A percentile compares a stretch with the other conserved stretches of the same genome.
These are phyloP conservation scores for Mixornis gularis DNA, from an alignment of 2,113 vertebrate species.

Conservation along the genomic window DNA sequence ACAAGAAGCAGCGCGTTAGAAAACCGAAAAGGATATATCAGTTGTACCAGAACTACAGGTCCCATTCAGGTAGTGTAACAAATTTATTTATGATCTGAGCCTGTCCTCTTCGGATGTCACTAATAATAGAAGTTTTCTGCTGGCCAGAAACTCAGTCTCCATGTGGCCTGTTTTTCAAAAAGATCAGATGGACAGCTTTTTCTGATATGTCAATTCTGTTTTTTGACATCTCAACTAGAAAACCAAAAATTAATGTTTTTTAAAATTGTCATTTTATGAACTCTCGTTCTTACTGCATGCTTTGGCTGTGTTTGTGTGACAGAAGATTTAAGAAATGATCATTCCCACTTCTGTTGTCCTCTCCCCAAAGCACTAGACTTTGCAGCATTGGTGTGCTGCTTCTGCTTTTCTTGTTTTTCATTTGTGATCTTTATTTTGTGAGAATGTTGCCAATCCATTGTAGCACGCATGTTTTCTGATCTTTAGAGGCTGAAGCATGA, in stretches of 20 bases:
- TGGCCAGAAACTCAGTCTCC: neutral
- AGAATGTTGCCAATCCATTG: neutral
- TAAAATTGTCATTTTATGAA: neutral
- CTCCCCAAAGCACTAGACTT: neutral
- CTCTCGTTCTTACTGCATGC: neutral
- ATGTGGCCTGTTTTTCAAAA: neutral
- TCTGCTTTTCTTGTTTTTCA: neutral
- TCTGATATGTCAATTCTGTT: neutral
- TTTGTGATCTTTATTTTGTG: neutral
- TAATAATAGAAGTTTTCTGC: neutral
- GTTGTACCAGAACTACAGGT: constrained; percentile 81
- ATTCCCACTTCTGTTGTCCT: neutral
- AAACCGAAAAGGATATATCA: constrained; percentile 78
- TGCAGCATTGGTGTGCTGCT: neutral
- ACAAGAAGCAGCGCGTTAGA: constrained; percentile 67
- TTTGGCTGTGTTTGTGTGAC: neutral
- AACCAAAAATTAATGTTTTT: neutral
- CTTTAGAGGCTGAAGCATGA: neutral
- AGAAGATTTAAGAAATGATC: neutral
- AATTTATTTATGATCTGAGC: neutral
- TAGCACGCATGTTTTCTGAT: neutral
- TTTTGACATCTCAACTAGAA: neutral
- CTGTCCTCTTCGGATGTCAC: neutral
- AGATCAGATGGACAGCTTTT: neutral
- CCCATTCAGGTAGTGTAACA: constrained; percentile 74